Conservation (phyloP, 2,797 vertebrate genomes). For the Apogon hyalosoma region DNA sequence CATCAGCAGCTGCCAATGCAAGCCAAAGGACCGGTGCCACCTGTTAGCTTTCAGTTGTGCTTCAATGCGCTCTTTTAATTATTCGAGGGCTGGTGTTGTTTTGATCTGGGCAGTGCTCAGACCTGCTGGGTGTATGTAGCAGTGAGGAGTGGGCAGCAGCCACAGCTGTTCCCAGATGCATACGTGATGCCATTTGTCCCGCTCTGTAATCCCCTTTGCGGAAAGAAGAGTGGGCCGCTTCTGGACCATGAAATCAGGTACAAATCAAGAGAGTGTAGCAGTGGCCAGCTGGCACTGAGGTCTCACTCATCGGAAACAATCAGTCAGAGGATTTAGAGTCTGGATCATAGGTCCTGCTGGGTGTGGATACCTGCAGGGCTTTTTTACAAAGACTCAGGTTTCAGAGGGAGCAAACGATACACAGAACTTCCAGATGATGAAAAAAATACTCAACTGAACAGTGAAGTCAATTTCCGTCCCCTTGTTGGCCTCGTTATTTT, state of each 20-base stretch:
- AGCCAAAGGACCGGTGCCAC: conserved; percentile 26
- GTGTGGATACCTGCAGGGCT: conserved; percentile 57
- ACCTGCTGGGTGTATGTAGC: conserved; percentile 38
- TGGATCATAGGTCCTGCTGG: conserved; percentile 64
- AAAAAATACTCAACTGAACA: conserved; percentile 22
- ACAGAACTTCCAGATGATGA: conserved; percentile 25
- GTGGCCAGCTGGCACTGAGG: conserved; percentile 75
- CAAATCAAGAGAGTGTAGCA: conserved; percentile 76
- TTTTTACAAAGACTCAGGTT: conserved; percentile 52
- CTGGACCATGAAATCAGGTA: conserved; percentile 81
- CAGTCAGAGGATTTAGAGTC: conserved; percentile 73
- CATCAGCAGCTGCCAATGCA: conserved; percentile 32
- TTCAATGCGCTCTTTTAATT: conserved; percentile 45
- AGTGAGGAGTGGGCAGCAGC: conserved; percentile 62
- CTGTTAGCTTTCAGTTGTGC: conserved; percentile 41
- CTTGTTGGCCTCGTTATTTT: conserved; percentile 25
- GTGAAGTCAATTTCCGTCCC: conserved; percentile 29
- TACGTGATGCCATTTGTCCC: conserved; percentile 82
- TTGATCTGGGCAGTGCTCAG: conserved; percentile 28
- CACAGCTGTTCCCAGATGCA: conserved; percentile 87
- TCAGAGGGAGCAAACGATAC: conserved; percentile 43
- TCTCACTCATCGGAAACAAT: conserved; percentile 82
- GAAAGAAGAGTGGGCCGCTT: conserved; percentile 72
- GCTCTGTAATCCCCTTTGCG: conserved; percentile 74
- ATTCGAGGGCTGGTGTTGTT: conserved; percentile 39